Evolutionary conservation across 2,888 invertebrate species (phyloP).

Genomic region (Heliothis peltigera): DNA sequence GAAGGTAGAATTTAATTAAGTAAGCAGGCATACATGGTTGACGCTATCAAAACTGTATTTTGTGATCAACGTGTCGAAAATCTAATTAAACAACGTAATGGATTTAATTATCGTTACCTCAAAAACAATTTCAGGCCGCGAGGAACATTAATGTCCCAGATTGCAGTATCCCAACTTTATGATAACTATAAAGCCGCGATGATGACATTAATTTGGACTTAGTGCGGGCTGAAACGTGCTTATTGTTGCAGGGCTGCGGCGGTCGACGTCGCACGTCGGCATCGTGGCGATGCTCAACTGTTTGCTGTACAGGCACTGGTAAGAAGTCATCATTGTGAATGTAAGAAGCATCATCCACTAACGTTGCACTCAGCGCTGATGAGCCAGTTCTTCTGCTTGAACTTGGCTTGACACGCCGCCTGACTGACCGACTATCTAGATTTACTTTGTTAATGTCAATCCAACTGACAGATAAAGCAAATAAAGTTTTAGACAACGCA

Average conservation of each 20-base stretch:
- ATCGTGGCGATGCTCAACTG: constrained; percentile 74
- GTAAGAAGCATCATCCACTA: too few relatives aligned
- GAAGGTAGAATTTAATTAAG: background rate
- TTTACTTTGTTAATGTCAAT: background rate
- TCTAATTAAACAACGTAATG: constrained; percentile 2
- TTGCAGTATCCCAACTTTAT: constrained; percentile 44
- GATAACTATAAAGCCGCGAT: constrained; percentile 41
- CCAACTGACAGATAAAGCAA: background rate
- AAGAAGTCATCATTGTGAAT: constrained; percentile 37
- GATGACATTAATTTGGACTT: constrained; percentile 40
- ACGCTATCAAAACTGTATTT: background rate
- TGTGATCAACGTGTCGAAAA: constrained; percentile 3
- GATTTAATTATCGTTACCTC: constrained; percentile 16
- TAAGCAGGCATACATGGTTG: background rate
- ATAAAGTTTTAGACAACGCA: background rate
- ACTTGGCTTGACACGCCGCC: too few relatives aligned
- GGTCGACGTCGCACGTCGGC: constrained; percentile 70
- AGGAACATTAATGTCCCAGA: constrained; percentile 20
- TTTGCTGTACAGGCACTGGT: constrained; percentile 80
- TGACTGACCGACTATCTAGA: too few relatives aligned
- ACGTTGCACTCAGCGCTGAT: too few relatives aligned
- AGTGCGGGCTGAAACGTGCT: constrained; percentile 31
- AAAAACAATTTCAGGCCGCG: constrained; percentile 22
- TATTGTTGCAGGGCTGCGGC: constrained; percentile 75
- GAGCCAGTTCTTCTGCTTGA: too few relatives aligned